phyloP scores from a whole-genome alignment of 2,888 invertebrate species.

The Eupsilia transversa region DNA sequence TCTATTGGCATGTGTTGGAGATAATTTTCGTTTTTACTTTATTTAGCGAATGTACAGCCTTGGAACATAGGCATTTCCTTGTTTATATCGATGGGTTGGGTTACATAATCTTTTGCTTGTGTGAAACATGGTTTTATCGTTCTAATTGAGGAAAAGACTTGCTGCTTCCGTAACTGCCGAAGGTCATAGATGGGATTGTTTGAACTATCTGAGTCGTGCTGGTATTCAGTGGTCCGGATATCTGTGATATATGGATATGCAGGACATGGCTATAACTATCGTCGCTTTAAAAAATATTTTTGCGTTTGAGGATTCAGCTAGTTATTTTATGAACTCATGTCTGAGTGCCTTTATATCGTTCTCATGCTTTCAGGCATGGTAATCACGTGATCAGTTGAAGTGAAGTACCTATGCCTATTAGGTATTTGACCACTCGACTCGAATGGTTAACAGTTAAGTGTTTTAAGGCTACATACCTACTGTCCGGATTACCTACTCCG shows the following conservation, averaged over 20 bases:
- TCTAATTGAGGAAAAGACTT: constrained; percentile 24
- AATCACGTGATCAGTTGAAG: constrained; percentile 46
- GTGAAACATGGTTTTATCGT: constrained; percentile 47
- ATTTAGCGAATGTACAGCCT: constrained; percentile 59
- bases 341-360: neutral
- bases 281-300: neutral
- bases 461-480: constrained; percentile 16
- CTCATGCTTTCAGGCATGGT: constrained; percentile 39
- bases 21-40: constrained; percentile 48
- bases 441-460: constrained; percentile 30
- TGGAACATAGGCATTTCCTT: constrained; percentile 59
- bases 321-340: neutral
- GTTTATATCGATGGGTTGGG: constrained; percentile 59
- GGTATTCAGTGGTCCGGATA: neutral
- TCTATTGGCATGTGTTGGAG: constrained; percentile 16
- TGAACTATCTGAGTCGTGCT: neutral
- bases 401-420: neutral
- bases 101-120: constrained; percentile 51
- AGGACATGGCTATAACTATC: neutral
- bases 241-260: neutral
- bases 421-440: constrained; percentile 41
- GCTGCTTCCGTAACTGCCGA: constrained; percentile 35
- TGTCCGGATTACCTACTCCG: constrained; percentile 10
- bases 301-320: neutral
- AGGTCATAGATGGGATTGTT: constrained; percentile 21